phyloP scores from a whole-genome alignment of 1,140 invertebrate species.

The Procambarus virginalis region DNA sequence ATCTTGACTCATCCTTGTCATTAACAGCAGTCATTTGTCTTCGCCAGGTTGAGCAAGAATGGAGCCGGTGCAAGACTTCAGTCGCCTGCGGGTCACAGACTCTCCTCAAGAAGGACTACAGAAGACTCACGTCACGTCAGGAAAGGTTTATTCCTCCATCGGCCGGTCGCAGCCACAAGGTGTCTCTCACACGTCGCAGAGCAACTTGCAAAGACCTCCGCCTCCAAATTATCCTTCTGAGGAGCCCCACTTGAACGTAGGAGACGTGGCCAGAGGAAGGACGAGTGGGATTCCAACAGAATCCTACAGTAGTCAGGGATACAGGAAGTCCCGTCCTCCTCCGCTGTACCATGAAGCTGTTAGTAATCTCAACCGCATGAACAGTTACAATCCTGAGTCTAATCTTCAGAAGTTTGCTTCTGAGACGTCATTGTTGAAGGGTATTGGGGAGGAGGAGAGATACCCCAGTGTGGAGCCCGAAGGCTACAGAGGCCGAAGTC shows the following conservation, averaged over 20 bases:
- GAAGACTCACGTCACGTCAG: neutral
- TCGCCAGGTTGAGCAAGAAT: constrained; percentile 6
- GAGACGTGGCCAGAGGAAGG: neutral
- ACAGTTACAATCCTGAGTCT: neutral
- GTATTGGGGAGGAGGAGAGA: neutral
- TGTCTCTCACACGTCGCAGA: neutral
- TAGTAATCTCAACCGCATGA: neutral
- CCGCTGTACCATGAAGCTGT: constrained; percentile 24
- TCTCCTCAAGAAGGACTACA: constrained; percentile 18
- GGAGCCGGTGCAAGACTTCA: constrained; percentile 46
- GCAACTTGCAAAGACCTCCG: neutral
- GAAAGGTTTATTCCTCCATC: neutral
- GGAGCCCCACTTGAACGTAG: neutral
- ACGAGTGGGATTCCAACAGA: neutral
- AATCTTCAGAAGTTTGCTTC: constrained; percentile 53
- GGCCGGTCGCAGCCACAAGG: neutral
- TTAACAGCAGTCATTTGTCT: neutral
- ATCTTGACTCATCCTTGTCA: neutral
- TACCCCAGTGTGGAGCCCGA: neutral
- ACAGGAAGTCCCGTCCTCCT: constrained; percentile 15
- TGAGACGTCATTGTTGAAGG: constrained; percentile 34
- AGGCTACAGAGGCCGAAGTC: constrained; percentile 17
- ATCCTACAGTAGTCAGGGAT: neutral
- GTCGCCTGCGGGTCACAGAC: constrained; percentile 46
- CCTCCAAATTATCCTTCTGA: constrained; percentile 1